Evolutionary conservation across 1,140 invertebrate species (phyloP), one percentile per base, ranked within the genome.

Genomic region (Drosophila pectinifera): DNA sequence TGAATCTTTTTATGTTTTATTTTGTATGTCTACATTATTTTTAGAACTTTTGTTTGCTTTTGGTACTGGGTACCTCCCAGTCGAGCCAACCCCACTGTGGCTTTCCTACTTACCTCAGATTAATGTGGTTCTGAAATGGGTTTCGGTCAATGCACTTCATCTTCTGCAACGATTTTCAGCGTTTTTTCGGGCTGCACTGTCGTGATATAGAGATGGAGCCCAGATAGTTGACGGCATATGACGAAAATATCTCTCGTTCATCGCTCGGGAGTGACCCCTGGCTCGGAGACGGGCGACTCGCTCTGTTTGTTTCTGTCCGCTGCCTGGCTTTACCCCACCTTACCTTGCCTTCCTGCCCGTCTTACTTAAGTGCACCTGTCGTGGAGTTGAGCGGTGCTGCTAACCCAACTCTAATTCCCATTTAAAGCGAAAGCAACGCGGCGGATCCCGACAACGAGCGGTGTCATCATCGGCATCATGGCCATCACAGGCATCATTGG

Each of bases 391-490:
- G 46, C 24, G 26, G 13, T 46, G 46, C 46, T 20, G 28, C 31
- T 53, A 68, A 49, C 45, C 45, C 45, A 48, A 11, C 22, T 36
- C 49, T 62, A 26, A 53, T 49, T 59, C 59, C 14, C 36, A 63
- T 63, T 63, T 58, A 63, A 63, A 36, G 54, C 26, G 54, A n/a
- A 36, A 28, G 38, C 34, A 54, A 16, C 46, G 14, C 13, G n/a
- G 7, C n/a, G n/a, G 20, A 42, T 43, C 36, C 72, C 56, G 57
- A 59, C 36, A 74, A 58, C 56, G 59, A 73, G 41, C 55, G 58
- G 55, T 61, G 79, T 57, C 76, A 75, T 45, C 69, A 81, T 73
- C 78, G 59, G 53, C 53, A 55, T 55, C 53, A 55, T 55, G 24
- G 53, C 20, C 34, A 55, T 55, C 53, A 73, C 56, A 53, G 76